These are phyloP conservation scores for Trachemys scripta DNA, from an alignment of 2,113 vertebrate genomes.

Conservation along the genomic window DNA sequence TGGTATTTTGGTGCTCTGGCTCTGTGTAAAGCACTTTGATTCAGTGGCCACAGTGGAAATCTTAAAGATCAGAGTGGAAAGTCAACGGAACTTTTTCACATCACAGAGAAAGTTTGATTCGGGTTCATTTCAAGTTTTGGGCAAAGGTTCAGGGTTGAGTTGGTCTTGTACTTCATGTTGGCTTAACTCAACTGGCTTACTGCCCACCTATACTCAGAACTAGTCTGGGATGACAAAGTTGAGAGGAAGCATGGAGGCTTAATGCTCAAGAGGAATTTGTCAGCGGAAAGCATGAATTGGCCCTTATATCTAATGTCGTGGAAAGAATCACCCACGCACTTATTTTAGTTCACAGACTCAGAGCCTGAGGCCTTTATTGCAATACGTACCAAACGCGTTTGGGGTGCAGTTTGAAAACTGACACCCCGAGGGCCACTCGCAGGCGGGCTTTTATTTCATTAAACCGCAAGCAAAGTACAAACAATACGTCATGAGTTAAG, in stretches of 20 bases:
- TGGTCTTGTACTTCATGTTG: not conserved
- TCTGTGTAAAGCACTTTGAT: not conserved
- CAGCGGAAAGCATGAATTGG: not conserved
- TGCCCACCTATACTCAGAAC: not conserved
- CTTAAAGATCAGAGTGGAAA: not conserved
- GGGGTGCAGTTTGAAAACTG: no score
- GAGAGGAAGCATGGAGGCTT: not conserved
- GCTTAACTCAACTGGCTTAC: not conserved
- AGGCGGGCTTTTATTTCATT: no score
- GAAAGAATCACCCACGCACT: no score
- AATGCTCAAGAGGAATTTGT: fast-evolving
- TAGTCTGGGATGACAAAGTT: not conserved
- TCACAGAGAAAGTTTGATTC: fast-evolving
- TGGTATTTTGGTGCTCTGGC: not conserved
- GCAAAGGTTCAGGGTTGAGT: not conserved
- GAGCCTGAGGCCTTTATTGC: no score
- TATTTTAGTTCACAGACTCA: no score
- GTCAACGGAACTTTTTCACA: fast-evolving
- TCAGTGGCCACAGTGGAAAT: fast-evolving
- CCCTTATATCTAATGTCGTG: not conserved
- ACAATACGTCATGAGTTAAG: no score
- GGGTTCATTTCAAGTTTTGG: fast-evolving
- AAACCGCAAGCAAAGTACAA: no score
- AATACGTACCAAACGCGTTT: no score
- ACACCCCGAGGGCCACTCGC: no score